These are phyloP conservation scores for Cryptocephalus primarius DNA, from an alignment of 2,888 invertebrate genomes.

Conservation along the genomic window DNA sequence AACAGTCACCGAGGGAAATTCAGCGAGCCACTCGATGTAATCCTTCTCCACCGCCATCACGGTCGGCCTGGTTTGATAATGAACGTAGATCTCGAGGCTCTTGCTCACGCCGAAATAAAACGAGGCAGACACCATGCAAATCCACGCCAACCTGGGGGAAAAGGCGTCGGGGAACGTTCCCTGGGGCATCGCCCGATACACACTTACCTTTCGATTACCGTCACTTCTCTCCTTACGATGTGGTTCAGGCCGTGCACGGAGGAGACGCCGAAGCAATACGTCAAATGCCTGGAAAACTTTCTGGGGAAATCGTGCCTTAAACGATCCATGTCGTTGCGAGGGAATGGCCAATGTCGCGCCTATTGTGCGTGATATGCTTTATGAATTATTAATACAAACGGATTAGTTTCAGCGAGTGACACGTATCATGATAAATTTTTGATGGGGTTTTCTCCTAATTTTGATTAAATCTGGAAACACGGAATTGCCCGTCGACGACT, in stretches of 20 bases:
- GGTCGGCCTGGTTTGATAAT: slow-evolving; percentile 23
- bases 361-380: too few species aligned
- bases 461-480: too few species aligned
- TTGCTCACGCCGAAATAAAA: slow-evolving; percentile 15
- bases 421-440: too few species aligned
- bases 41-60: slow-evolving; percentile 25
- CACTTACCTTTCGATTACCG: slow-evolving; percentile 24
- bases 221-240: slow-evolving; percentile 19
- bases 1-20: slow-evolving; percentile 27
- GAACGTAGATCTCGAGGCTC: slow-evolving; percentile 18
- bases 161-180: too few species aligned
- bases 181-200: neutral
- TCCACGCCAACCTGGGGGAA: slow-evolving; percentile 22
- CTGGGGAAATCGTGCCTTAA: too few species aligned
- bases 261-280: slow-evolving; percentile 19
- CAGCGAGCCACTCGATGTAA: slow-evolving; percentile 21
- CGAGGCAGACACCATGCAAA: slow-evolving; percentile 15
- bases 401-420: too few species aligned
- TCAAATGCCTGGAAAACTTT: slow-evolving; percentile 5
- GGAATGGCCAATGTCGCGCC: too few species aligned
- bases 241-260: slow-evolving; percentile 29
- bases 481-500: too few species aligned
- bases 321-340: too few species aligned
- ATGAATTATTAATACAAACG: too few species aligned
- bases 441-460: too few species aligned